Evolutionary conservation across 2,888 invertebrate species (phyloP).

Genomic region (Tinea trinotella): DNA sequence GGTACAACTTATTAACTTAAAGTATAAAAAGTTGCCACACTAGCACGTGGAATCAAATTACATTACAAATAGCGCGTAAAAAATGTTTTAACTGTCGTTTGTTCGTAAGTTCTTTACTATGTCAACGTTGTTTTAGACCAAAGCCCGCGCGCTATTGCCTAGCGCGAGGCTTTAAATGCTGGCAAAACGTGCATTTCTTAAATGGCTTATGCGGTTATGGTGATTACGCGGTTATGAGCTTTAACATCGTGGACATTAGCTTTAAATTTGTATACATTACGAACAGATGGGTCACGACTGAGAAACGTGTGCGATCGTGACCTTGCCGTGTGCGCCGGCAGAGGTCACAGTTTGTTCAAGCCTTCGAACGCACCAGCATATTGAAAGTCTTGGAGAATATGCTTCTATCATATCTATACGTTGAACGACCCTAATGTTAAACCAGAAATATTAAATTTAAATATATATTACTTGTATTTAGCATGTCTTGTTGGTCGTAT

Average conservation of each 20-base stretch:
- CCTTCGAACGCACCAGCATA: constrained; percentile 9
- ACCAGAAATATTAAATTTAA: background rate
- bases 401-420: background rate
- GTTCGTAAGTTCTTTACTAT: constrained; percentile 11
- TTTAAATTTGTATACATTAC: background rate
- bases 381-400: background rate
- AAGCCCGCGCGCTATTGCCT: constrained; percentile 13
- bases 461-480: background rate
- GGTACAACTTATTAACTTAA: background rate
- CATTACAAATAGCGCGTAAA: background rate
- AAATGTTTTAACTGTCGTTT: background rate
- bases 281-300: constrained; percentile 60
- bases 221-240: constrained; percentile 47
- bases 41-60: background rate
- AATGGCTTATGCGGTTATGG: background rate
- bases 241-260: constrained; percentile 35
- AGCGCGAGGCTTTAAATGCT: constrained; percentile 8
- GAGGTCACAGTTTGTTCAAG: constrained; percentile 49
- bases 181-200: background rate
- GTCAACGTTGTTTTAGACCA: constrained; percentile 4
- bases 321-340: constrained; percentile 63
- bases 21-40: background rate
- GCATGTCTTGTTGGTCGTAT: background rate
- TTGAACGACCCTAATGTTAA: background rate
- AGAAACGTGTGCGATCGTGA: constrained; percentile 70